Percentiles rank a stretch among this genome's conserved stretches.
Evolutionary conservation across 2,113 vertebrate species (phyloP).

Genomic region (Macrotus californicus): DNA sequence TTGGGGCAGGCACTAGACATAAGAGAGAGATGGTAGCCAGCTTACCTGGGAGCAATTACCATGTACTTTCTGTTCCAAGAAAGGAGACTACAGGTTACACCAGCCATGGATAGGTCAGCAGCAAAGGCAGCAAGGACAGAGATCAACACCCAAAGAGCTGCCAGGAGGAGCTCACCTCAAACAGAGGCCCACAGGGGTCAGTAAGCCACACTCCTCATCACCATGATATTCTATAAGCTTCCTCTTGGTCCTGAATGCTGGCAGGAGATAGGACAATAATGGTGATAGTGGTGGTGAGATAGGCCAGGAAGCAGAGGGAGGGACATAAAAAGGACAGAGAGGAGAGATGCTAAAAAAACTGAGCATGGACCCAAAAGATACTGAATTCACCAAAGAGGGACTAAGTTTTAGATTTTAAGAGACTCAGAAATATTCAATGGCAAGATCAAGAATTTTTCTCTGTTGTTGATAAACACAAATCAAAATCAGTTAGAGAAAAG

Average conservation of each 20-base stretch:
- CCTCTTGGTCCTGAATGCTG: background rate
- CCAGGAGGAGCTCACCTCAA: background rate
- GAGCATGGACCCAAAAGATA: background rate
- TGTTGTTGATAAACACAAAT: background rate
- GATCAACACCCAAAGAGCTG: background rate
- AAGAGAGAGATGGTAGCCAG: background rate
- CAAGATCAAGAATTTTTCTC: background rate
- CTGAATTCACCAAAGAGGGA: background rate
- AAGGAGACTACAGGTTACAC: background rate
- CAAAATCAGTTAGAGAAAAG: background rate
- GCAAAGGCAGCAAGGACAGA: background rate
- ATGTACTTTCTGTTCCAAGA: background rate
- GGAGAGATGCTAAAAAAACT: background rate
- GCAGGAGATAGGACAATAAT: background rate
- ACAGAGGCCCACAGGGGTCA: background rate
- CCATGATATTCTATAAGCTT: background rate
- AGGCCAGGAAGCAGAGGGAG: background rate
- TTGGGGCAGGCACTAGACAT: background rate
- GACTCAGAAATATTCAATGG: background rate
- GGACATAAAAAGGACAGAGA: background rate
- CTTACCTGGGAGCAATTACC: background rate
- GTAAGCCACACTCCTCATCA: background rate
- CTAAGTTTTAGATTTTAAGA: background rate
- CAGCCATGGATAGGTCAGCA: background rate
- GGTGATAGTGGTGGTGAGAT: background rate